Percentiles rank a stretch among this genome's conserved stretches.
phyloP scores from a whole-genome alignment of 1,140 invertebrate genomes.

The Drosophila yakuba region DNA sequence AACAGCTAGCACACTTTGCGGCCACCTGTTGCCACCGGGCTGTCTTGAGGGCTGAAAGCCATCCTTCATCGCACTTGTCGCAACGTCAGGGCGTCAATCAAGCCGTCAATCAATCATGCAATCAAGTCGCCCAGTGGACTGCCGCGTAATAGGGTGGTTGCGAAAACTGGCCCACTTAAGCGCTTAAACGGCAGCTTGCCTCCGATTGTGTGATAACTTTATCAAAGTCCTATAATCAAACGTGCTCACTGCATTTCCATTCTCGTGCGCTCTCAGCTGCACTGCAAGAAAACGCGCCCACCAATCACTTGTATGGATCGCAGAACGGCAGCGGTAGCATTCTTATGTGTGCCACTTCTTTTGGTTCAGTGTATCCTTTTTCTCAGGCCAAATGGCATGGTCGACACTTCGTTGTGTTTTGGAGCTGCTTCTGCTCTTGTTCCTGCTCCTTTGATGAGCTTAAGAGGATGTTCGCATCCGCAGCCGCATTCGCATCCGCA shows the following conservation, averaged over 20 bases:
- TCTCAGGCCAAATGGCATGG: background rate
- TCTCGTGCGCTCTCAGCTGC: slow-evolving; percentile 5
- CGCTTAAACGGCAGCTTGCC: slow-evolving; percentile 33
- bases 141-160: slow-evolving; percentile 32
- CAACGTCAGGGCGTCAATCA: background rate
- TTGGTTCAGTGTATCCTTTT: background rate
- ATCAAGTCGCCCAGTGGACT: slow-evolving; percentile 23
- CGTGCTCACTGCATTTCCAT: slow-evolving; percentile 21
- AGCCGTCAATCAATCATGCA: slow-evolving; percentile 26
- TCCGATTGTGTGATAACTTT: slow-evolving; percentile 38
- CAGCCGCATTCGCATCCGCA: slow-evolving; percentile 22
- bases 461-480: slow-evolving; percentile 33
- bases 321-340: no score
- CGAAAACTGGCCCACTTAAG: slow-evolving; percentile 33
- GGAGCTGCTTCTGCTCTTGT: background rate
- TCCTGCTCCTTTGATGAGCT: slow-evolving; percentile 36
- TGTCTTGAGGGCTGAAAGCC: slow-evolving; percentile 11
- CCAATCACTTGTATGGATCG: no score
- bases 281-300: slow-evolving; percentile 6
- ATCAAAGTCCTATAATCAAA: slow-evolving; percentile 37
- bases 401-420: slow-evolving; percentile 17
- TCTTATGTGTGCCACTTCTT: background rate
- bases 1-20: background rate
- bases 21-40: slow-evolving; percentile 29
- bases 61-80: slow-evolving; percentile 8